A percentile compares a stretch with the other conserved stretches of the same genome.
Conservation (phyloP, 2,797 vertebrate genomes). For the Phataginus tetradactyla region DNA sequence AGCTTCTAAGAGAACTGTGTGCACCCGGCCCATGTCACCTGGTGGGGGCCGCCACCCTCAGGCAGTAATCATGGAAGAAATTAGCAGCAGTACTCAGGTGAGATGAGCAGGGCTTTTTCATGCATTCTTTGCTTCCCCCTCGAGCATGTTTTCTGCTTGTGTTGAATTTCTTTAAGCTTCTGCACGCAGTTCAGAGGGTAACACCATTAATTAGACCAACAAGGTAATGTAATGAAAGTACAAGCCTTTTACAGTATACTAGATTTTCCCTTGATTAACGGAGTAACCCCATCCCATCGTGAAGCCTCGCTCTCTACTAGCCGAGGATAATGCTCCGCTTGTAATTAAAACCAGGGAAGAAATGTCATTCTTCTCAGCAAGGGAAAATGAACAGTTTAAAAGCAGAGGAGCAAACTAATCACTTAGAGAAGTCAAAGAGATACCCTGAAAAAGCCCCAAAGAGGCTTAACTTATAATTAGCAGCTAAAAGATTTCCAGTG, state of each 20-base stretch:
- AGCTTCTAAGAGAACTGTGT: neutral
- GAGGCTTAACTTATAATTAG: slow-evolving; percentile 74
- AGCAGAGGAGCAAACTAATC: slow-evolving; percentile 6
- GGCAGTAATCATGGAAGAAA: neutral
- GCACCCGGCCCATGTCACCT: neutral
- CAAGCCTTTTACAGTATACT: slow-evolving; percentile 25
- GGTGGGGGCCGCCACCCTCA: fast-evolving
- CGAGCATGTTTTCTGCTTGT: neutral
- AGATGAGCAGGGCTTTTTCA: neutral
- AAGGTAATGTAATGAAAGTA: slow-evolving; percentile 60
- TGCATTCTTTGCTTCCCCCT: neutral
- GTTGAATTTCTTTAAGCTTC: slow-evolving; percentile 61
- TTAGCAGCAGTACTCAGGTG: fast-evolving
- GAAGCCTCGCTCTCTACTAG: neutral
- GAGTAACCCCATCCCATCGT: neutral
- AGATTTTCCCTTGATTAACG: slow-evolving; percentile 72
- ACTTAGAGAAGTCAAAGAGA: slow-evolving; percentile 57
- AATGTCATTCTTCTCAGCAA: fast-evolving
- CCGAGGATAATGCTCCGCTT: slow-evolving; percentile 31
- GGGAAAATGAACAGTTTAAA: slow-evolving; percentile 49
- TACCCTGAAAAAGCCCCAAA: neutral
- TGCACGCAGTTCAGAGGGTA: slow-evolving; percentile 69
- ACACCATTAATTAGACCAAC: slow-evolving; percentile 76
- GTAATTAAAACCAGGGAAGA: slow-evolving; percentile 58
- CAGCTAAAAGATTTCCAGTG: slow-evolving; percentile 60